Base-by-base conservation (phyloP, 2,888 invertebrate species). In the Cephonodes hylas region DNA sequence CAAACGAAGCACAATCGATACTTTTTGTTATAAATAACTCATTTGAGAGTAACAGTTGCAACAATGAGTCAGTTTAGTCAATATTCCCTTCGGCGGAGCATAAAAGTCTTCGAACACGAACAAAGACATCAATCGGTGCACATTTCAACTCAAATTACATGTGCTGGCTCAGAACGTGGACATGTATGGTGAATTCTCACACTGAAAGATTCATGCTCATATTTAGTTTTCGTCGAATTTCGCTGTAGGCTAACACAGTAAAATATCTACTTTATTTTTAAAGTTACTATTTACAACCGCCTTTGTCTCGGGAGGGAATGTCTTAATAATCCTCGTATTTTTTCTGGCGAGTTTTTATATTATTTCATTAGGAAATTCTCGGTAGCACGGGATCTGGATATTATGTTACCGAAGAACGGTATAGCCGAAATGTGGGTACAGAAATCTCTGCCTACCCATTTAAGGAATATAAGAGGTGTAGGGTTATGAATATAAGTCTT, bases 61-160 rank as follows among this genome's bases (percentile, higher is more conserved):
- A 90, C 88, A 89, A 86, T 89, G 87, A 84, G 67, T 64, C 71
- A 71, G 72, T 82, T 86, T 82, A 86, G 83, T 84, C 85, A 87
- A 86, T 84, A 87, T 84, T 84, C 80, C 84, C 84, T 80, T 81
- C 74, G 82, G 83, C 83, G 73, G 72, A 72, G 73, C 80, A 79
- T 89, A 89, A 89, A 84, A 71, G 77, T 77, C 78, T 69, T 71
- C 74, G 74, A 83, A 83, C 78, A 70, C 79, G 86, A 89, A 91
- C 90, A 89, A 89, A 91, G 91, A 90, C 91, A 91, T 91, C 88
- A 89, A 89, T 84, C 77, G 87, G 83, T 82, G 82, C 88, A 89
- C 91, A 91, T 90, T 89, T 91, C 88, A 89, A 84, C 85, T 83
- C 84, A 88, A 91, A 91, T 90, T 86, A 84, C 88, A 86, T 80